Conservation (phyloP, 1,140 invertebrate species). For the Brachionus asplanchnoidis region DNA sequence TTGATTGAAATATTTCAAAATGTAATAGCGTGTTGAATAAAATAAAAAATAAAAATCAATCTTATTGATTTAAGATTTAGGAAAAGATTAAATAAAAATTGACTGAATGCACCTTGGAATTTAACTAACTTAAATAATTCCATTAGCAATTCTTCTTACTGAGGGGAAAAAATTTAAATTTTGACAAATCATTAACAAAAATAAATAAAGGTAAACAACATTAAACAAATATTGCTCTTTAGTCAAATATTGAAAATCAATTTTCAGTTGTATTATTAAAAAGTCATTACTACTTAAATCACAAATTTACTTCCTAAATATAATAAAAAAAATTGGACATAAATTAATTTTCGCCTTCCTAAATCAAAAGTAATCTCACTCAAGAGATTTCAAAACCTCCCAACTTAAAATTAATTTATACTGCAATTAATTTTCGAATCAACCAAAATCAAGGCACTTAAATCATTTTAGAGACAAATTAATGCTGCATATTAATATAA, state of each 20-base stretch:
- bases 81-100: neutral
- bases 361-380: neutral
- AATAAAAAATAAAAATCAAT: neutral
- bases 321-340: neutral
- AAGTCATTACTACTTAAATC: slow-evolving; percentile 11
- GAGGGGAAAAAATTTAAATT: neutral
- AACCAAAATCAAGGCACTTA: neutral
- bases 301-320: slow-evolving; percentile 13
- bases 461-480: slow-evolving; percentile 15
- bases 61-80: neutral
- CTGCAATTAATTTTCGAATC: neutral
- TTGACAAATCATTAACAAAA: slow-evolving; percentile 24
- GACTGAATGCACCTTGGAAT: neutral
- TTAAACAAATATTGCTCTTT: neutral
- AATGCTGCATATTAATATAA: neutral
- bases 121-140: neutral
- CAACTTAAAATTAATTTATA: neutral
- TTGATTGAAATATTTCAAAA: neutral
- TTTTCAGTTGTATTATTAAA: neutral
- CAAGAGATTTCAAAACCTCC: neutral
- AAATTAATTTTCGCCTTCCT: neutral
- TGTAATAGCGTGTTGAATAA: neutral
- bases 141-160: neutral
- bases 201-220: neutral
- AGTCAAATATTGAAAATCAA: slow-evolving; percentile 17